Percentiles rank a stretch among this genome's conserved stretches.
Conservation (phyloP, 2,888 invertebrate species). For the Oxyscelio sp. region DNA sequence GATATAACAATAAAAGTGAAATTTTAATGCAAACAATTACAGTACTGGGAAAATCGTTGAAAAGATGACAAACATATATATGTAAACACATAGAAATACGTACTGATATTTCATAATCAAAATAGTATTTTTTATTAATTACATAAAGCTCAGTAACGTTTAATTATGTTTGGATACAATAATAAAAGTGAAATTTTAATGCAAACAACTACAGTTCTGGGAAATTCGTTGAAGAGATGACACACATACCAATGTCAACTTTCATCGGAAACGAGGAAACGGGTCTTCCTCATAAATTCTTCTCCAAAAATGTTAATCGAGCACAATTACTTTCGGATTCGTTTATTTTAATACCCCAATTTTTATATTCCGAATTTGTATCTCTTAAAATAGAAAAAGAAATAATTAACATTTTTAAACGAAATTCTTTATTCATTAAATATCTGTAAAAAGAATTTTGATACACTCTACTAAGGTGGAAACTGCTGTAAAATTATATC, state of each 20-base stretch:
- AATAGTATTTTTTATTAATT: not conserved
- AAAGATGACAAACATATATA: conserved; percentile 65
- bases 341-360: conserved; percentile 34
- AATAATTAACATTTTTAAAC: too few relatives aligned
- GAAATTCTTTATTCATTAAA: too few relatives aligned
- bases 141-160: not conserved
- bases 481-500: not conserved
- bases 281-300: conserved; percentile 61
- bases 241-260: conserved; percentile 67
- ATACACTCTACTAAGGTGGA: too few relatives aligned
- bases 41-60: conserved; percentile 34
- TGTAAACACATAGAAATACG: conserved; percentile 15
- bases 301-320: conserved; percentile 54
- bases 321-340: conserved; percentile 58
- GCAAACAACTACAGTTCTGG: conserved; percentile 47
- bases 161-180: conserved; percentile 13
- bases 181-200: conserved; percentile 61
- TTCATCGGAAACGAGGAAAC: conserved; percentile 64
- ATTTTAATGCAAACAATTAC: conserved; percentile 52
- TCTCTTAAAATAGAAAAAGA: too few relatives aligned
- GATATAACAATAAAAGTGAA: conserved; percentile 54
- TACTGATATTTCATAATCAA: not conserved
- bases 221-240: conserved; percentile 50
- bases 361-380: too few relatives aligned
- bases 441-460: too few relatives aligned